Evolutionary conservation across 30 jellyfish, hydroid and myxozoan genomes (phyloP).

Genomic region (Haliclystus octoradiatus): DNA sequence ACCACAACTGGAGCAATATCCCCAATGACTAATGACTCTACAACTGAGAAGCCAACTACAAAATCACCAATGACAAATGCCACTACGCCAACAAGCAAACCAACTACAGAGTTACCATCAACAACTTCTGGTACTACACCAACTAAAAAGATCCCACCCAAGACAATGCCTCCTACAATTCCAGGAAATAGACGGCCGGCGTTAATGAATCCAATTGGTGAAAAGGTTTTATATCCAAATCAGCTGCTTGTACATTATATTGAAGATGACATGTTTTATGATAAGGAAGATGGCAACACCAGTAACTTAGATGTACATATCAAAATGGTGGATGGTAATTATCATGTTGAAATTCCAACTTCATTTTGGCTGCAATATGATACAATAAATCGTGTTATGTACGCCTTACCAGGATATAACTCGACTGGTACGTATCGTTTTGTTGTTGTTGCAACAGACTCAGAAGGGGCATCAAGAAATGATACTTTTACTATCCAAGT

Average conservation of each 20-base stretch:
- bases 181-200: conserved; percentile 37
- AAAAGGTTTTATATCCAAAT: conserved; percentile 21
- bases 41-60: conserved; percentile 34
- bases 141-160: conserved; percentile 14
- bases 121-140: conserved; percentile 23
- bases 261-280: conserved; percentile 47
- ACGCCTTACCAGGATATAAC: conserved; percentile 29
- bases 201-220: conserved; percentile 34
- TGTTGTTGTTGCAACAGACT: conserved; percentile 70
- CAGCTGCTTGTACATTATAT: conserved; percentile 29
- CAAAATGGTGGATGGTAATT: conserved; percentile 20
- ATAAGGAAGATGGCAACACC: conserved; percentile 53
- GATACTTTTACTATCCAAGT: conserved; percentile 68
- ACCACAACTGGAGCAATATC: no score
- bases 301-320: conserved; percentile 26
- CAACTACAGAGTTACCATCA: conserved; percentile 18
- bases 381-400: conserved; percentile 20
- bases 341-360: conserved; percentile 19
- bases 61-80: conserved; percentile 9
- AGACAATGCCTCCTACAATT: conserved; percentile 17
- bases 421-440: conserved; percentile 35
- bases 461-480: conserved; percentile 38
- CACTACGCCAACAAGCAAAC: conserved; percentile 9
- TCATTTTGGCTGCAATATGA: conserved; percentile 47
- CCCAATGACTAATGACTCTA: no score